Base-by-base conservation (phyloP, 2,888 invertebrate genomes). In the Caenorhabditis sp. region DNA sequence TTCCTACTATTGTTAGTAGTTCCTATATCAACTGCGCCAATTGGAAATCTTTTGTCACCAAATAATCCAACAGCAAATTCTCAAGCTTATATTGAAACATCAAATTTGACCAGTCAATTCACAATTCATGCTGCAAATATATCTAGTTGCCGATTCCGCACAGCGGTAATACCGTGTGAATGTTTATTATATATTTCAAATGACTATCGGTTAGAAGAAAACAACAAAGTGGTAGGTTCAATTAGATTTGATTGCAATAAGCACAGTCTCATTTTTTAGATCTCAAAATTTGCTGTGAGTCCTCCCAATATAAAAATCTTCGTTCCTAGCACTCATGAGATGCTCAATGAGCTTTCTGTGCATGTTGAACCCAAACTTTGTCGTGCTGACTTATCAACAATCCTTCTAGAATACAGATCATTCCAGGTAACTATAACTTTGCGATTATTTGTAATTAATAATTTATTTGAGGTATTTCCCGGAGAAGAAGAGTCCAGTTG, bases 141-240 rank as follows among this genome's bases (percentile, higher is more conserved):
- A 19, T 72, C 77, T 21, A 72, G 71, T 50, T 79, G 79, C 57
- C 76, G 72, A 19, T 79, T 79, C 68, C 77, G 75, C 61, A 69
- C 79, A 55, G 63, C 72, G 49, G 68, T 77, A 49, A 70, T 79
- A 59, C 79, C 79, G 49, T 79, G 79, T 65, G 77, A 79, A 58
- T 79, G 79, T 53, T 66, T 75, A 55, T 49, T 79, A 12, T 72
- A 77, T 62, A 66, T 79, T 50, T 77, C 77, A 19, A 36, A 69
- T 58, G 67, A 69, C 26, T 79, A 79, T 63, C 49, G 62, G 49
- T 68, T 79, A 54, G 61, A 77, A 12, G 77, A 77, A 49, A 68
- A 75, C 54, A 73, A 65, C 14, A 72, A 53, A 27, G 2, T 66
- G 36, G 70, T 79, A 21, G 57, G 50, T n/a, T 24, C 8, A 10